A percentile compares a stretch with the other conserved stretches of the same genome.
Conservation (phyloP, 2,797 vertebrate genomes). For the Rhinoraja longicauda region DNA sequence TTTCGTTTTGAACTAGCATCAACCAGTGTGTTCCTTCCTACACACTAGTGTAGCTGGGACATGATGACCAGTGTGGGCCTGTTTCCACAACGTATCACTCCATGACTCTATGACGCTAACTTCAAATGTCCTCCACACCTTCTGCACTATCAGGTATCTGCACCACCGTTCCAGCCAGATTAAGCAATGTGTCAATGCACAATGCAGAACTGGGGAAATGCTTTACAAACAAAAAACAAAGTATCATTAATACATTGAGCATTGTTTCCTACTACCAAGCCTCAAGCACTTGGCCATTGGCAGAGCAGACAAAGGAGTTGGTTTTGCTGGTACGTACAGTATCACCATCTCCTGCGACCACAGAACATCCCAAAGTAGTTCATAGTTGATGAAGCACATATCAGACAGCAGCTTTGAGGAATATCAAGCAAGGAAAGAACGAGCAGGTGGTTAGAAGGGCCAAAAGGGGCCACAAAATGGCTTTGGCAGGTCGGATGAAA, state of each 20-base stretch:
- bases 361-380: neutral
- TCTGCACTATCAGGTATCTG: neutral
- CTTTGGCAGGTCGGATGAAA: too few species aligned
- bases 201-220: neutral
- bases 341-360: neutral
- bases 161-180: neutral
- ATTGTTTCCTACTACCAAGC: too few species aligned
- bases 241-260: neutral
- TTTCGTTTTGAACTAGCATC: too few species aligned
- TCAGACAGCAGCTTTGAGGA: too few species aligned
- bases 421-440: too few species aligned
- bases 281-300: neutral
- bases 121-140: conserved; percentile 18
- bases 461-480: too few species aligned
- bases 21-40: too few species aligned
- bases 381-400: neutral
- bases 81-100: too few species aligned
- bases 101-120: neutral
- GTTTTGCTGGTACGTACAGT: neutral
- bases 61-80: too few species aligned
- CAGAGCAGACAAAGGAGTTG: neutral
- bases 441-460: too few species aligned
- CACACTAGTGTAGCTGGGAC: too few species aligned
- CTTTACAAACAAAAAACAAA: neutral
- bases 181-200: neutral